Conservation (phyloP, 2,888 invertebrate species). For the Drosophila cracens region DNA sequence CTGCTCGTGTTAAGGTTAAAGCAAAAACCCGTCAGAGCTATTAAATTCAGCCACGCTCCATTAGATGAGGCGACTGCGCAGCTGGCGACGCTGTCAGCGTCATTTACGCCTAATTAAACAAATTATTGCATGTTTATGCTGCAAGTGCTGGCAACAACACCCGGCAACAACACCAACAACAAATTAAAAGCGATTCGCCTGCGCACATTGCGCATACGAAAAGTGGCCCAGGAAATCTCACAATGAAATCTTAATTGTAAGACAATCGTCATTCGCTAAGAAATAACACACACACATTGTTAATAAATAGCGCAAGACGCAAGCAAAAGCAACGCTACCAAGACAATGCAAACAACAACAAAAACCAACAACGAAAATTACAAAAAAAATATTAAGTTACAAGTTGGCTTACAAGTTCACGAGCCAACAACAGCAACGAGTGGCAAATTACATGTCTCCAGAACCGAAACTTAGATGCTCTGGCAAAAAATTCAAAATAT, state of each 20-base stretch:
- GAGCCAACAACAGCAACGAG: conserved; percentile 52
- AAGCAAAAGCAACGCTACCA: conserved; percentile 25
- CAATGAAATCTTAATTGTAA: conserved; percentile 76
- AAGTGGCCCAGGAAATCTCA: conserved; percentile 70
- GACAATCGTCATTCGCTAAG: conserved; percentile 60
- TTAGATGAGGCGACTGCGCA: conserved; percentile 61
- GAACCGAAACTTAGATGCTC: conserved; percentile 36
- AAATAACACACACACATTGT: conserved; percentile 49
- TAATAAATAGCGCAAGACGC: conserved; percentile 66
- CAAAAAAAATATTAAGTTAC: conserved; percentile 62
- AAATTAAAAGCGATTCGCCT: conserved; percentile 30
- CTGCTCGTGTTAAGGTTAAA: conserved; percentile 63
- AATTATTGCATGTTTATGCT: conserved; percentile 74
- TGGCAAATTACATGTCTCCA: conserved; percentile 16
- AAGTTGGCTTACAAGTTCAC: conserved; percentile 73
- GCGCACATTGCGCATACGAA: conserved; percentile 61
- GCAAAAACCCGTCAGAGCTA: conserved; percentile 66
- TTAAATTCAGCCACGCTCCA: conserved; percentile 76
- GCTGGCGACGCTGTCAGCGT: conserved; percentile 52
- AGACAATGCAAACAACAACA: conserved; percentile 52
- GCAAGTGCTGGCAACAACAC: conserved; percentile 48
- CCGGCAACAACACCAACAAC: conserved; percentile 7
- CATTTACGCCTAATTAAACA: conserved; percentile 81
- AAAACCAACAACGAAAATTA: conserved; percentile 20
- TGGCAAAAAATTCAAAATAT: background rate